These are phyloP conservation scores for Thermophis baileyi DNA, from an alignment of 2,113 vertebrate genomes.

Conservation along the genomic window DNA sequence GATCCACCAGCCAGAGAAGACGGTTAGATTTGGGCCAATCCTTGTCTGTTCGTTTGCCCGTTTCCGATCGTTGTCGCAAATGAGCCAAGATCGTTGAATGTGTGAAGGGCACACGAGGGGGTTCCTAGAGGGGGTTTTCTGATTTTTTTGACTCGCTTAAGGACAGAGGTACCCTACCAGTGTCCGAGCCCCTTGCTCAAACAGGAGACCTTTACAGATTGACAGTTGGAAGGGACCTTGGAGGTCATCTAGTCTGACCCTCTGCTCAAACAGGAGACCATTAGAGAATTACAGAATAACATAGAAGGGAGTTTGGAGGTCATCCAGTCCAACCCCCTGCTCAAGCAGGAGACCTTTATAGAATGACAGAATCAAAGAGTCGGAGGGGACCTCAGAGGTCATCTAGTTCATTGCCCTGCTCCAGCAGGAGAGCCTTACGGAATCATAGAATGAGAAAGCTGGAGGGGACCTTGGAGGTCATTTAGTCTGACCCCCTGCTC, in stretches of 20 bases:
- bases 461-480: no score
- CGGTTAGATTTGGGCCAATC: conserved; percentile 51
- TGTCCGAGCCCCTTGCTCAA: not conserved
- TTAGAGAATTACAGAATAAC: no score
- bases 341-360: not conserved
- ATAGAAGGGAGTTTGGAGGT: rapidly evolving
- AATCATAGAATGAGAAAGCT: no score
- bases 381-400: no score
- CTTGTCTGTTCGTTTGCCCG: not conserved
- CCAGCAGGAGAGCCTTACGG: not conserved
- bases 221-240: not conserved
- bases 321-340: not conserved
- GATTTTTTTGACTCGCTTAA: not conserved
- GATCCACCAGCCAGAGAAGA: conserved; percentile 89
- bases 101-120: rapidly evolving
- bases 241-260: not conserved
- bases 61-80: rapidly evolving
- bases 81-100: rapidly evolving
- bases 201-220: not conserved
- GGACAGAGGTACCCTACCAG: no score
- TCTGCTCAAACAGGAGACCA: no score
- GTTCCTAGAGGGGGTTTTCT: not conserved
- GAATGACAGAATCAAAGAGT: no score
- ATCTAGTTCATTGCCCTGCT: no score
- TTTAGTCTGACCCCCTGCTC: no score